phyloP scores from a whole-genome alignment of 2,797 vertebrate species.

The Enteromius argenteus region DNA sequence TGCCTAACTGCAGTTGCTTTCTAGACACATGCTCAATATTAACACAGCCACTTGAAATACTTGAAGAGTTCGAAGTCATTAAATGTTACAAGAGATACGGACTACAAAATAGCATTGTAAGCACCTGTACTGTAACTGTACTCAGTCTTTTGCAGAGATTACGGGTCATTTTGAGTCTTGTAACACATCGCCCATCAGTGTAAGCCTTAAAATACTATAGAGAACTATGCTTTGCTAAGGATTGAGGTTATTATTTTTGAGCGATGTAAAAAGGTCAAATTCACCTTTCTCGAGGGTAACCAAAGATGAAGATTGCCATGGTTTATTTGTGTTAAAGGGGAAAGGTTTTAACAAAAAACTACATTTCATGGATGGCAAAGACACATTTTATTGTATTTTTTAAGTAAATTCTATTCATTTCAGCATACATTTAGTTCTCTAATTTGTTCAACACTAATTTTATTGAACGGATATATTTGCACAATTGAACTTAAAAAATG shows the following conservation, averaged over 20 bases:
- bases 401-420: not conserved
- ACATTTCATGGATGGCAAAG: not conserved
- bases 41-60: conserved; percentile 44
- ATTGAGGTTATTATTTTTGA: not conserved
- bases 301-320: conserved; percentile 21
- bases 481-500: not conserved
- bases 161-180: conserved; percentile 39
- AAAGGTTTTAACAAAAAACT: not conserved
- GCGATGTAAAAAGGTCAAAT: not conserved
- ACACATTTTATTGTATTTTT: conserved; percentile 23
- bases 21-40: conserved; percentile 38
- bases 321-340: not conserved
- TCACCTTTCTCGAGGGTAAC: conserved; percentile 2
- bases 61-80: conserved; percentile 38
- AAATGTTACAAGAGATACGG: conserved; percentile 22
- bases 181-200: conserved; percentile 23
- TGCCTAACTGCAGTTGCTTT: conserved; percentile 20
- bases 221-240: not conserved
- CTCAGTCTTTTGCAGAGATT: conserved; percentile 12
- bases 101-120: conserved; percentile 29
- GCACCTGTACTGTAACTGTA: not conserved
- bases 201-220: conserved; percentile 37
- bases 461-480: not conserved
- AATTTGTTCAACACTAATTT: not conserved
- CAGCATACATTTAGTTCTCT: not conserved